Conservation (phyloP, 2,888 invertebrate species). For the Labia minor region DNA sequence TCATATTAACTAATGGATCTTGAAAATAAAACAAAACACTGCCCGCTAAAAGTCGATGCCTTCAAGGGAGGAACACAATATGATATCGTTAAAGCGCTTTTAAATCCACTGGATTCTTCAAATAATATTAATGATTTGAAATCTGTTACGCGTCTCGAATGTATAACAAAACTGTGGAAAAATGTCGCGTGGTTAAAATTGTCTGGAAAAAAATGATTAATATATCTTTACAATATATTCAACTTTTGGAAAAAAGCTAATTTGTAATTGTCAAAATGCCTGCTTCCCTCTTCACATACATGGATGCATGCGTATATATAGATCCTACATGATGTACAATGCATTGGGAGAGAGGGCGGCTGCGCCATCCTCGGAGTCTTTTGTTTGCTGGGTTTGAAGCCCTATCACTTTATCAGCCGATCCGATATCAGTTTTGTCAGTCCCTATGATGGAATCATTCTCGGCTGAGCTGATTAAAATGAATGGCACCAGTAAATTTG, state of each 20-base stretch:
- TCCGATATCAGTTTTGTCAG: conserved; percentile 13
- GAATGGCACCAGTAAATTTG: neutral
- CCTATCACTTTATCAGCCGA: conserved; percentile 13
- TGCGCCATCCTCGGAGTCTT: neutral
- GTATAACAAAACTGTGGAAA: neutral
- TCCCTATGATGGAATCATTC: conserved; percentile 4
- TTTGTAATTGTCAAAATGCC: neutral
- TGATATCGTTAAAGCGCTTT: conserved; percentile 13
- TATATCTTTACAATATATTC: conserved; percentile 4
- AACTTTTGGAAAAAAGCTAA: conserved; percentile 4
- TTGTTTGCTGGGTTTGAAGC: neutral
- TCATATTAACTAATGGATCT: conserved; percentile 5
- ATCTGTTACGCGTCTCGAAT: neutral
- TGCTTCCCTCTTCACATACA: neutral
- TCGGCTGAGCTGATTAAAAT: neutral
- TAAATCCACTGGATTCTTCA: neutral
- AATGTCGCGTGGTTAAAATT: neutral
- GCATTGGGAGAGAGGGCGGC: neutral
- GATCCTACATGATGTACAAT: neutral
- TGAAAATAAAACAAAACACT: neutral
- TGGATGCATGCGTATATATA: neutral
- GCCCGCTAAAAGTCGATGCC: neutral
- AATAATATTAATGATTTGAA: conserved; percentile 8
- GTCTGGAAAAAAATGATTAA: conserved; percentile 3
- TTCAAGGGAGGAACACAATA: neutral